Base-by-base conservation (phyloP, 2,797 vertebrate species). In the Peromyscus melanophrys region DNA sequence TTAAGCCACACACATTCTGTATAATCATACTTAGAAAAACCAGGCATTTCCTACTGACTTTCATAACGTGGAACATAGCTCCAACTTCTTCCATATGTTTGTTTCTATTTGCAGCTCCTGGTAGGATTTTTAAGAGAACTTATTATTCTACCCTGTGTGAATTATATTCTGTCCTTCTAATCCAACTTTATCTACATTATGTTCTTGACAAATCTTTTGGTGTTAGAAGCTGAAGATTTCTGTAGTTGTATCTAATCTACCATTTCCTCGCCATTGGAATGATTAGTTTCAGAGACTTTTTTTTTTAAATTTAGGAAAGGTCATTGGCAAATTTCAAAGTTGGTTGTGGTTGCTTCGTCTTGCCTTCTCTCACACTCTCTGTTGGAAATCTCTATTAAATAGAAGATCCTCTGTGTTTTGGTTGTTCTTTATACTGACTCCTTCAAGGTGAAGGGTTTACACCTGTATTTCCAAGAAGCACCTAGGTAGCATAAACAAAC, bases 401-500 rank as follows among this genome's bases (percentile, higher is more conserved):
- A 13, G 21, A 90, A 76, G 27, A 80, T 89, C n/a, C 43, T 49
- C 29, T 43, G 17, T 40, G 4, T 59, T 9, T 19, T 73, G 1
- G 12, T 63, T 5, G 1, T 55, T 96, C 14, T 85, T 85, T 67
- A 25, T 78, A 63, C 12, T 83, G 21, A 67, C 11, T 88, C 57
- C 14, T n/a, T 94, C 69, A 80, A 80, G 17, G 71, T 59, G 55
- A 95, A 76, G 25, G 21, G 6, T 84, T 93, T 80, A 12, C 29
- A 80, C 19, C 67, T 59, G 0, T 71, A 92, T 80, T 91, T 94
- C 6, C 3, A 81, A 81, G 25, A 55, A 65, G n/a, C 5, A 75
- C 31, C 21, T 81, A 61, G 23, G 34, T 17, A 87, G 57, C 59
- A 91, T 93, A 96, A 89, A 86, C 80, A 95, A 82, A 59, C 19